A percentile compares a stretch with the other conserved stretches of the same genome.
Conservation (phyloP, 2,888 invertebrate genomes). For the Apamea sordens region DNA sequence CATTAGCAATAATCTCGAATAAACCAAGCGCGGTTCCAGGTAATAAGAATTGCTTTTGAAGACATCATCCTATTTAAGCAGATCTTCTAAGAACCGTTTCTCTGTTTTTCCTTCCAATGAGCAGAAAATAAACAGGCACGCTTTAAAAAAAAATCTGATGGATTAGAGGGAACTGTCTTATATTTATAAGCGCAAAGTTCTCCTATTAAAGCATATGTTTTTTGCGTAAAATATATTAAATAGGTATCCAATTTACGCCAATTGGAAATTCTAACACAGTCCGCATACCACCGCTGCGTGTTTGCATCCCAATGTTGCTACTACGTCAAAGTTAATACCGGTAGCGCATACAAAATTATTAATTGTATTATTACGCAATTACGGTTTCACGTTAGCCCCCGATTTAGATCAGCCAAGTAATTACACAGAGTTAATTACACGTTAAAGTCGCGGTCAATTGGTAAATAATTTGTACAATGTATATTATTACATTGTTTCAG, state of each 20-base stretch:
- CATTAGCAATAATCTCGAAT: not conserved
- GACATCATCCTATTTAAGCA: not conserved
- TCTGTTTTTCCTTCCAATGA: not conserved
- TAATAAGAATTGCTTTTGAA: not conserved
- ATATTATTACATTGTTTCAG: slow-evolving; percentile 35
- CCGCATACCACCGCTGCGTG: not conserved
- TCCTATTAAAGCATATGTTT: not conserved
- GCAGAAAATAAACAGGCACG: not conserved
- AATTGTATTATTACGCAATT: slow-evolving; percentile 61
- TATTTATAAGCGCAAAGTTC: not conserved
- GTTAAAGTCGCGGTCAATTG: slow-evolving; percentile 53
- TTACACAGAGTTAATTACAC: slow-evolving; percentile 59
- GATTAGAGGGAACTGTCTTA: too few species aligned
- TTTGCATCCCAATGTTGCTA: slow-evolving; percentile 46
- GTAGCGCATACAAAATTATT: slow-evolving; percentile 58
- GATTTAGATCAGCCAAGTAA: slow-evolving; percentile 60
- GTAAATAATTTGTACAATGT: slow-evolving; percentile 51
- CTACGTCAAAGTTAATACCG: slow-evolving; percentile 56
- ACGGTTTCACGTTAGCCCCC: slow-evolving; percentile 43
- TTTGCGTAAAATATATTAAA: not conserved
- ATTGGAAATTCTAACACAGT: slow-evolving; percentile 37
- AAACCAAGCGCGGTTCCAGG: not conserved
- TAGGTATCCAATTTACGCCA: slow-evolving; percentile 17
- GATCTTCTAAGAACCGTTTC: not conserved
- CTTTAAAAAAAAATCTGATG: not conserved